Base-by-base conservation (phyloP, 2,888 invertebrate genomes). In the Epistrophella euchroma region DNA sequence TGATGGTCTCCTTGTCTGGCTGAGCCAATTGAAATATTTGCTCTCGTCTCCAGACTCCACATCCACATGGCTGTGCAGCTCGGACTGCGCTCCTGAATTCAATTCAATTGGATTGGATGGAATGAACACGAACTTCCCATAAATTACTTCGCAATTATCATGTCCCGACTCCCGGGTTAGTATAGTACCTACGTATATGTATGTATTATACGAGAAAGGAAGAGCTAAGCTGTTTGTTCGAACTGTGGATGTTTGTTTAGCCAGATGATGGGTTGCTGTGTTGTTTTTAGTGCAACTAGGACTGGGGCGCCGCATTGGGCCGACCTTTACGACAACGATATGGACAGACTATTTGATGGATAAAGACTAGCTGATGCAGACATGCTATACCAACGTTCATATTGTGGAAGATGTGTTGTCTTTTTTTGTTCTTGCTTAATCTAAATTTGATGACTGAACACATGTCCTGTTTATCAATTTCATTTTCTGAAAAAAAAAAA, bases 91-190 rank as follows among this genome's bases (percentile, higher is more conserved):
- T 82, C 47, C 70, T 77, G 73, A 50, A 86, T 81, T 86, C 71
- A 71, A 79, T 79, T 86, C 74, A 62, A 77, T 82, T 74, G 78
- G 82, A 70, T 72, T 86, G 86, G 86, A 86, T 78, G 82, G 74
- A 86, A 70, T 71, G 82, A 78, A 85, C 80, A 85, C 52, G 80
- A 58, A 73, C 73, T 82, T 50, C 78, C 82, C 81, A 86, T 86
- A 86, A 86, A 86, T 86, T 82, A 86, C 78, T 82, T 74, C 74
- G 82, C 86, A 86, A 86, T 86, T 86, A 86, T 86, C 82, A 86
- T 86, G 82, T 86, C 77, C 82, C 74, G 52, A 77, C 52, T 28
- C 11, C 56, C 43, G 64, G 52, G 55, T 64, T 73, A 73, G 70
- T 81, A 47, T 3, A 22, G 10, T 55, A 55, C 28, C 0, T 9